Evolutionary conservation across 1,140 invertebrate species (phyloP).

Genomic region (Ridgeia piscesae): DNA sequence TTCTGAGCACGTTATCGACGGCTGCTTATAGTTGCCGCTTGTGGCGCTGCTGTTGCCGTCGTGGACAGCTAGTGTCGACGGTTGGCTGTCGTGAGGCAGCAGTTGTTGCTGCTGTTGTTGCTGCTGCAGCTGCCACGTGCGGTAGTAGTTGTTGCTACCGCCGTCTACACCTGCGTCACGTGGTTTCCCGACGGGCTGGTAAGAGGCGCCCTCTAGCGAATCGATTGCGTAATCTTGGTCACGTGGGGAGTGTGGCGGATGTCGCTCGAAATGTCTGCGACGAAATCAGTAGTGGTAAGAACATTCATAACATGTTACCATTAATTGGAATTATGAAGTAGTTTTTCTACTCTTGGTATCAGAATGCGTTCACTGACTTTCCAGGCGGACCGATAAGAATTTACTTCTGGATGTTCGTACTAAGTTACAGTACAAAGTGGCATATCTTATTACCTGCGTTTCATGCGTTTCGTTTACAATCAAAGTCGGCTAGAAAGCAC

Average conservation of each 20-base stretch:
- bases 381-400: no score
- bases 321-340: no score
- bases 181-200: background rate
- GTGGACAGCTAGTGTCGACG: constrained; percentile 40
- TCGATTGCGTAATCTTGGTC: background rate
- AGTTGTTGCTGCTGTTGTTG: background rate
- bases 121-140: constrained; percentile 20
- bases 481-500: no score
- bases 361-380: no score
- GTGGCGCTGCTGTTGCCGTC: constrained; percentile 26
- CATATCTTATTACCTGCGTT: no score
- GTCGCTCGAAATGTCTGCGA: background rate
- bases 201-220: background rate
- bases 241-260: background rate
- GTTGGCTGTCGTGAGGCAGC: constrained; percentile 33
- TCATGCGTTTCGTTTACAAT: no score
- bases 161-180: background rate
- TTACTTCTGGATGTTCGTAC: no score
- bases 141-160: constrained; percentile 22
- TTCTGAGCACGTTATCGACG: constrained; percentile 10
- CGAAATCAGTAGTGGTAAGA: background rate
- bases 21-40: constrained; percentile 29
- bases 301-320: background rate
- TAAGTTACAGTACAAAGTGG: no score
- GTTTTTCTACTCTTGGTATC: no score